Conservation (phyloP, 2,888 invertebrate species). For the Ommatoiulus sabulosus region DNA sequence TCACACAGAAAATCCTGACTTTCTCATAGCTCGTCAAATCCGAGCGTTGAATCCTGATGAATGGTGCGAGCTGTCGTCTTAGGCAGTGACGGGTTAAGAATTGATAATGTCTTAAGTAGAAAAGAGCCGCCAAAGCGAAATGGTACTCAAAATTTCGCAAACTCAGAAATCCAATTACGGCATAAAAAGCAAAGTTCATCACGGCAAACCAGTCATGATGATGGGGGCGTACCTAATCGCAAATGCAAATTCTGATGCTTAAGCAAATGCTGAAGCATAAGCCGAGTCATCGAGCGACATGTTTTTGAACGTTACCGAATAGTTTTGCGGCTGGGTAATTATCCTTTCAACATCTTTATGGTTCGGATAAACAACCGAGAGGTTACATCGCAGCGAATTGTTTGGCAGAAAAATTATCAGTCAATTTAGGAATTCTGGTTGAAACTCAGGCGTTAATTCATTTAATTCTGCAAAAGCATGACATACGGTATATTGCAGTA, state of each 20-base stretch:
- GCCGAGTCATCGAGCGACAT: background rate
- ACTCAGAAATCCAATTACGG: constrained; percentile 16
- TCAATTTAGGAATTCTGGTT: no score
- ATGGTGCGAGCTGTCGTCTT: constrained; percentile 26
- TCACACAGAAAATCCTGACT: background rate
- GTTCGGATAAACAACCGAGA: background rate
- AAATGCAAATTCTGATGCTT: background rate
- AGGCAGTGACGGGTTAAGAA: constrained; percentile 29
- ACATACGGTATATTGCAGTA: no score
- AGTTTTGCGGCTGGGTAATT: background rate
- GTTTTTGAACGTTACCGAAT: background rate
- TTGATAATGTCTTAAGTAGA: constrained; percentile 30
- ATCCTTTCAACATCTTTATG: background rate
- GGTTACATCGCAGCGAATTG: background rate
- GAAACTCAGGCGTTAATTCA: no score
- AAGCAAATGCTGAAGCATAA: background rate
- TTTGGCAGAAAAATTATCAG: no score
- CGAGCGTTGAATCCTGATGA: background rate
- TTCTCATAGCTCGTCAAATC: background rate
- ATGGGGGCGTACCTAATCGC: background rate
- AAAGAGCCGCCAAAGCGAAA: constrained; percentile 28
- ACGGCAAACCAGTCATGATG: constrained; percentile 17
- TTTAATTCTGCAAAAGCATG: no score
- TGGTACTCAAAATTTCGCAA: constrained; percentile 27
- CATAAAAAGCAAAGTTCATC: constrained; percentile 7